Percentiles rank a stretch among this genome's conserved stretches.
phyloP scores from a whole-genome alignment of 1,140 invertebrate species.

The Euglossa dilemma region DNA sequence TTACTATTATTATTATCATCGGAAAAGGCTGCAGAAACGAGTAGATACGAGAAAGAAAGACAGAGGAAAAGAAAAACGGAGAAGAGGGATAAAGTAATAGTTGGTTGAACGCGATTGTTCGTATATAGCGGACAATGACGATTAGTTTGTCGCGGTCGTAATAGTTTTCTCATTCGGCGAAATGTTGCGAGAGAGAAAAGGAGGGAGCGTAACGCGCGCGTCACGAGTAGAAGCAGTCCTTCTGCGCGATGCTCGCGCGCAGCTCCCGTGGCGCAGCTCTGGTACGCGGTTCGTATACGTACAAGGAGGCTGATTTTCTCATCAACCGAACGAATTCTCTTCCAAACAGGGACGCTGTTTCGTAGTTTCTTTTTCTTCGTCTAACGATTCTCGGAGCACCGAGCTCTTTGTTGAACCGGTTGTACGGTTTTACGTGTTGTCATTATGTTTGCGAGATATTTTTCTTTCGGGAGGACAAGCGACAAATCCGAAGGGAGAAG shows the following conservation, averaged over 20 bases:
- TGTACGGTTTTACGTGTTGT: neutral
- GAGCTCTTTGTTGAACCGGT: neutral
- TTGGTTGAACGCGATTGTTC: constrained; percentile 31
- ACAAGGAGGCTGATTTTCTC: constrained; percentile 3
- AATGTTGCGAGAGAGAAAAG: constrained; percentile 17
- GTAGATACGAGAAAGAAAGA: constrained; percentile 18
- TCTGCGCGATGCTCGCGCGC: neutral
- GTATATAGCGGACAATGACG: constrained; percentile 14
- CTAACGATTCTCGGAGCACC: neutral
- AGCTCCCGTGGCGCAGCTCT: too few species aligned
- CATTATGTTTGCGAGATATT: neutral
- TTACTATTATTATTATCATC: constrained; percentile 22
- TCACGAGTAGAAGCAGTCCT: constrained; percentile 20
- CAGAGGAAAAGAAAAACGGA: neutral
- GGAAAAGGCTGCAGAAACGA: constrained; percentile 41
- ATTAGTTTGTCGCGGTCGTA: neutral
- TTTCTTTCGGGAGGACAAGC: neutral
- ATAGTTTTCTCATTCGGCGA: constrained; percentile 6
- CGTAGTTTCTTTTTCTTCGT: neutral
- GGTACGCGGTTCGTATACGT: constrained; percentile 1
- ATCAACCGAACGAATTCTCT: neutral
- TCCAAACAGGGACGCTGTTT: neutral
- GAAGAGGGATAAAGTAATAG: constrained; percentile 23
- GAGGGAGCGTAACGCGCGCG: constrained; percentile 14
- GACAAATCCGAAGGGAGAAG: neutral